Conservation (phyloP, 2,113 vertebrate genomes). For the Dicrurus megarhynchus region DNA sequence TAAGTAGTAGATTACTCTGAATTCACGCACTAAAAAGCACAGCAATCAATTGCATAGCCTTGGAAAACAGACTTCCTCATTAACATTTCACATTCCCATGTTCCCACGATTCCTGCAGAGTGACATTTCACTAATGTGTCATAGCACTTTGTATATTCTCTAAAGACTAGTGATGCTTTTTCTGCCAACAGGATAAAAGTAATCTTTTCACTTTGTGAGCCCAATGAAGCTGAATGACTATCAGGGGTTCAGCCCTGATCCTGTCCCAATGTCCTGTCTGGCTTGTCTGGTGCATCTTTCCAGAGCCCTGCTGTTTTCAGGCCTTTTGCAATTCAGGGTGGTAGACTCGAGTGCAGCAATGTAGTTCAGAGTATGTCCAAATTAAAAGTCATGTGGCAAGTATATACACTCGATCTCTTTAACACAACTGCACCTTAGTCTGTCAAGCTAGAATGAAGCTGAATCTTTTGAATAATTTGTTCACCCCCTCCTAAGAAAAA, state of each 20-base stretch:
- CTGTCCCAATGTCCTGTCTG: neutral
- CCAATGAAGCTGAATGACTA: neutral
- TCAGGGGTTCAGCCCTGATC: neutral
- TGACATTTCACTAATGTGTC: neutral
- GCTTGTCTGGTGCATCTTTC: neutral
- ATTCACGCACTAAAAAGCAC: conserved; percentile 8
- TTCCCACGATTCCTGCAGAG: neutral
- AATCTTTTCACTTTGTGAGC: neutral
- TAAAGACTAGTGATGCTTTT: neutral
- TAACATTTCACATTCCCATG: neutral
- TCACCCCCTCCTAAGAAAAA: neutral
- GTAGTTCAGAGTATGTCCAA: neutral
- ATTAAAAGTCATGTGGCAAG: neutral
- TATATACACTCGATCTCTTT: neutral
- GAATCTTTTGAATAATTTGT: neutral
- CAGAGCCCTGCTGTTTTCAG: neutral
- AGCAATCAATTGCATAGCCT: neutral
- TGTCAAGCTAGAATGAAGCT: neutral
- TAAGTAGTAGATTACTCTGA: neutral
- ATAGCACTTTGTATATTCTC: neutral
- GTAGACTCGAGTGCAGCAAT: neutral
- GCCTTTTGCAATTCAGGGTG: neutral
- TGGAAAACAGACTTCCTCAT: neutral
- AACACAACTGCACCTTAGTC: neutral
- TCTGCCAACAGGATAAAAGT: conserved; percentile 6